A percentile compares a stretch with the other conserved stretches of the same genome.
Evolutionary conservation across 2,113 vertebrate species (phyloP).

Genomic region (Edolisoma coerulescens): DNA sequence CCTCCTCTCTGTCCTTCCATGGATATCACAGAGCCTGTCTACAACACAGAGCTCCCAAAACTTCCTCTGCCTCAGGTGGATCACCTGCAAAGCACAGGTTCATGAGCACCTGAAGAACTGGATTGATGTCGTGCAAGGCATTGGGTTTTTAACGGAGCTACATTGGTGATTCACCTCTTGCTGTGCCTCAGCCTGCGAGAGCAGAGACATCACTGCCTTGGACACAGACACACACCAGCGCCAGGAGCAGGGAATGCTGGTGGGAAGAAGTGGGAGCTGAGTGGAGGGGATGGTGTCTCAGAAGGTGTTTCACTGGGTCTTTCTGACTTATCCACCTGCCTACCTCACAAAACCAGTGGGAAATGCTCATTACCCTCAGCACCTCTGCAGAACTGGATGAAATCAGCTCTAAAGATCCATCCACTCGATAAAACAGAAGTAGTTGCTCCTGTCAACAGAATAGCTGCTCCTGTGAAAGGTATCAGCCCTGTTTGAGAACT

Average conservation of each 20-base stretch:
- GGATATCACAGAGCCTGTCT: rapidly evolving
- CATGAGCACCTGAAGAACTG: background rate
- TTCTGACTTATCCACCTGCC: background rate
- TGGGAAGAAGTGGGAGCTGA: background rate
- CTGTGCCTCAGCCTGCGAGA: background rate
- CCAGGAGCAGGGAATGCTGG: background rate
- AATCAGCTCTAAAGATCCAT: background rate
- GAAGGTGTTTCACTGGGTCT: background rate
- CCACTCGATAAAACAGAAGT: background rate
- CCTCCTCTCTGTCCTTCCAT: background rate
- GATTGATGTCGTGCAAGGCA: background rate
- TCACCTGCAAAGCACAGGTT: background rate
- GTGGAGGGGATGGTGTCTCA: background rate
- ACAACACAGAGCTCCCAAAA: background rate
- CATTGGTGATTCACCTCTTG: background rate
- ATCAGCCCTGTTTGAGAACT: background rate
- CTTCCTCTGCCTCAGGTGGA: background rate
- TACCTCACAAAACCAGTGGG: background rate
- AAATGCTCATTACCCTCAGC: background rate
- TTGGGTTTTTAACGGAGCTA: background rate
- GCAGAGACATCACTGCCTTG: background rate
- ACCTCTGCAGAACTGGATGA: background rate
- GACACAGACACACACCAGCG: background rate
- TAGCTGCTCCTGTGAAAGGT: background rate
- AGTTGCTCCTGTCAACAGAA: background rate